Base-by-base conservation (phyloP, 2,113 vertebrate genomes). In the Antennarius striatus region DNA sequence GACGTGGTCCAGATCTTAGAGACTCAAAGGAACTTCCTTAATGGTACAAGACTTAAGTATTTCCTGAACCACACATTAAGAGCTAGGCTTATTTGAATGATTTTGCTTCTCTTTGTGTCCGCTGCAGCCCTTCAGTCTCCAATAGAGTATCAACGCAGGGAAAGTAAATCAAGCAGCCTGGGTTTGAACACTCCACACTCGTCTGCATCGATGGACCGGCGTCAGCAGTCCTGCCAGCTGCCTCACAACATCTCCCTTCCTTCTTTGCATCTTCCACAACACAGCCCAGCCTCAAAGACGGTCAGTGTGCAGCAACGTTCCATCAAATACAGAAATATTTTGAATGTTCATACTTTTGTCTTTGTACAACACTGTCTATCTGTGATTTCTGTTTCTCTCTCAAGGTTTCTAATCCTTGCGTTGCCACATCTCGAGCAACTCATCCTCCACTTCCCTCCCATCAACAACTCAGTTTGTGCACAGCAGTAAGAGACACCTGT, bases 11-110 rank as follows among this genome's bases (percentile, higher is more conserved):
- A 95, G 86, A 96, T 96, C 68, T 79, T 96, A 76, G 95, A 96
- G 64, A 93, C 91, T 30, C 95, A 96, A 77, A 91, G 94, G 62
- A 93, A 96, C 90, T 96, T 96, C 82, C 93, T 96, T 6, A 96
- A 96, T n/a, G 95, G 95, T 96, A 75, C 16, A 8, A 28, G 11
- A 32, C 48, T 46, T 49, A 6, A 60, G 2, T 28, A 45, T 63
- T 52, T 55, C 43, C 12, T 58, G 16, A 56, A 9, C 8, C 1
- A 8, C 17, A 68, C 6, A 59, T 61, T 15, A 7, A 28, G 32
- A 36, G 16, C 53, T 16, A 6, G 30, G 17, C 55, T n/a, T 4
- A 0, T 69, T 10, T 51, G 43, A 62, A 10, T 58, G 14, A 68
- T 57, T 28, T 50, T 11, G 59, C 56, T 6, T 51, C 28, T 63